Conservation (phyloP, 2,888 invertebrate genomes). For the Euproctis similis region DNA sequence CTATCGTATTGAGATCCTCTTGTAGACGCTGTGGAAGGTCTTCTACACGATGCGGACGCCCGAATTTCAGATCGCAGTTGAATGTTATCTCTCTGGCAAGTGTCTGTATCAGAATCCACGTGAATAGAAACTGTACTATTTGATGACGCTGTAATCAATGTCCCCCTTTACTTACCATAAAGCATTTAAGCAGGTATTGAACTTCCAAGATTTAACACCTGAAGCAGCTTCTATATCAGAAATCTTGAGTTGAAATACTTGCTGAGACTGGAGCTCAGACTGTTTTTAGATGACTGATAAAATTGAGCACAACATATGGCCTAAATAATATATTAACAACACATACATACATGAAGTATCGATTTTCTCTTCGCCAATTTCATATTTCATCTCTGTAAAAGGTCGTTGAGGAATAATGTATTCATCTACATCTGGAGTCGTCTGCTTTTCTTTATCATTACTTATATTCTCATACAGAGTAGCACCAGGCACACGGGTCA, state of each 20-base stretch:
- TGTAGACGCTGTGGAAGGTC: constrained; percentile 19
- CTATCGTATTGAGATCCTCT: constrained; percentile 3
- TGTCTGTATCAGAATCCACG: constrained; percentile 28
- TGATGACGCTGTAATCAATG: constrained; percentile 47
- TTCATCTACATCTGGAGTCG: background rate
- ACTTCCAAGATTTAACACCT: too few species aligned
- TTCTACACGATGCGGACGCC: background rate
- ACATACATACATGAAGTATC: constrained; percentile 37
- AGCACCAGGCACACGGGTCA: constrained; percentile 54
- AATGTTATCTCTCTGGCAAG: constrained; percentile 28
- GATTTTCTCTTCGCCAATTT: constrained; percentile 54
- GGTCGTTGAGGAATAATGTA: constrained; percentile 28
- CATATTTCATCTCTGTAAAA: constrained; percentile 34
- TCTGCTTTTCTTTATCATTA: background rate
- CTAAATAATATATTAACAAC: background rate
- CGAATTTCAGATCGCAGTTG: constrained; percentile 11
- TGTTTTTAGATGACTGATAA: too few species aligned
- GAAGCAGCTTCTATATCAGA: too few species aligned
- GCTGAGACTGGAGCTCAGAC: too few species aligned
- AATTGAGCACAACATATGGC: too few species aligned
- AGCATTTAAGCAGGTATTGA: too few species aligned
- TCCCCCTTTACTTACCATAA: too few species aligned
- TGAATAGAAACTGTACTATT: constrained; percentile 43
- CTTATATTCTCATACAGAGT: constrained; percentile 40
- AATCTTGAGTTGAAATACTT: too few species aligned